Base-by-base conservation (phyloP, 2,888 invertebrate genomes). In the Nemurella pictetii region DNA sequence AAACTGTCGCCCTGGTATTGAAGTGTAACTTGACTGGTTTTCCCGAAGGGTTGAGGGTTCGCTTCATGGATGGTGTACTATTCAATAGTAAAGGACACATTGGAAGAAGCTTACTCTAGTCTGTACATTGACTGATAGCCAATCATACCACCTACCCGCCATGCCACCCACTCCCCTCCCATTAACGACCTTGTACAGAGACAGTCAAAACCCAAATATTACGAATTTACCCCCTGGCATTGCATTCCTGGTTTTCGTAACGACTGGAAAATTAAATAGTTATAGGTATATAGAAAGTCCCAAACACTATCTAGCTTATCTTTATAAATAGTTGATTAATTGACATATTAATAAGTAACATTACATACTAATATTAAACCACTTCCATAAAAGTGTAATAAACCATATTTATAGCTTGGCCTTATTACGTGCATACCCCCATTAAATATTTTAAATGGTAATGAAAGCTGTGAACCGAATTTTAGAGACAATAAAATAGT, bases 11-110 rank as follows among this genome's bases (percentile, higher is more conserved):
- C 55, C 82, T 82, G 82, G 84, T 83, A 86, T 85, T 86, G 86
- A 85, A 86, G 86, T 84, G 84, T 84, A 86, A 86, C 86, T 86
- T 86, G 81, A 85, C 85, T 85, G 85, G 86, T 82, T 72, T 82
- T 82, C 82, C 82, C 82, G 82, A 82, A 82, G 82, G 82, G 82
- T 86, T 86, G 84, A 85, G 86, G 84, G 84, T 85, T 85, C 72
- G 85, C 85, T 85, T 29, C 74, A 82, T 36, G 82, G 55, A 26
- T 82, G 82, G 82, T 82, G 78, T 78, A 78, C 78, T 78, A 82
- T 82, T 36, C 82, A 72, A 55, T 82, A 55, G 82, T 36, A 55
- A 80, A 82, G 82, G 82, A 72, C 82, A 72, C 26, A 55, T 82
- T 82, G 82, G 82, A 82, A 82, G 82, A 72, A 72, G 82, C 82